Conservation (phyloP, 2,797 vertebrate genomes). For the Petrocephalus schoutedeni region DNA sequence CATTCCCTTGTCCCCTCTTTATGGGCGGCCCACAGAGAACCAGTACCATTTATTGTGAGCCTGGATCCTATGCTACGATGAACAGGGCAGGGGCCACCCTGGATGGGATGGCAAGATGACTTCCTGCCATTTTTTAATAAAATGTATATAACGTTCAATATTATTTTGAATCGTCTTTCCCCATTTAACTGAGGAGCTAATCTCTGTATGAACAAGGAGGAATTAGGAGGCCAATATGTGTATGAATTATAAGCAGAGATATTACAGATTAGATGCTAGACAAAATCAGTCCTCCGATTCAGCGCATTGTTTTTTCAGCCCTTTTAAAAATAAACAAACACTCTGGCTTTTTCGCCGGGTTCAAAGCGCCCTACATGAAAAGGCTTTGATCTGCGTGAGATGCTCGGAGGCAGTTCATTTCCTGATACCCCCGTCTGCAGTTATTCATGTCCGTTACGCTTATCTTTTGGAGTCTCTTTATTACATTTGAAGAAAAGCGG, state of each 20-base stretch:
- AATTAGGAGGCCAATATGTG: neutral
- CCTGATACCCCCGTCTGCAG: conserved; percentile 24
- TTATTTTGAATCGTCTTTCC: neutral
- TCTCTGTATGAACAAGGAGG: neutral
- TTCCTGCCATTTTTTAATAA: neutral
- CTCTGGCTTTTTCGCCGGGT: neutral
- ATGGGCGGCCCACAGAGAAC: neutral
- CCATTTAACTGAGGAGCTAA: neutral
- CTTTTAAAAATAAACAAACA: neutral
- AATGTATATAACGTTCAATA: neutral
- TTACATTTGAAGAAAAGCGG: neutral
- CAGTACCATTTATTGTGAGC: neutral
- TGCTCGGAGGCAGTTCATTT: neutral
- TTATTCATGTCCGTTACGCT: neutral
- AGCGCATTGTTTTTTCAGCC: neutral
- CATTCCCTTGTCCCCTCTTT: neutral
- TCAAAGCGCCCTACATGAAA: neutral
- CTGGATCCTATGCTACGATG: neutral
- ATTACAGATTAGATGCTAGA: neutral
- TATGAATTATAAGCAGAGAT: neutral
- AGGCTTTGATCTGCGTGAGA: neutral
- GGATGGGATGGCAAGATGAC: neutral
- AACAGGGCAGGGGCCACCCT: neutral
- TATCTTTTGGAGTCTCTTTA: neutral
- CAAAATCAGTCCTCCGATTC: neutral